Percentiles rank a stretch among this genome's conserved stretches.
These are phyloP conservation scores for Chaetops frenatus DNA, from an alignment of 2,113 vertebrate genomes.

Conservation along the genomic window DNA sequence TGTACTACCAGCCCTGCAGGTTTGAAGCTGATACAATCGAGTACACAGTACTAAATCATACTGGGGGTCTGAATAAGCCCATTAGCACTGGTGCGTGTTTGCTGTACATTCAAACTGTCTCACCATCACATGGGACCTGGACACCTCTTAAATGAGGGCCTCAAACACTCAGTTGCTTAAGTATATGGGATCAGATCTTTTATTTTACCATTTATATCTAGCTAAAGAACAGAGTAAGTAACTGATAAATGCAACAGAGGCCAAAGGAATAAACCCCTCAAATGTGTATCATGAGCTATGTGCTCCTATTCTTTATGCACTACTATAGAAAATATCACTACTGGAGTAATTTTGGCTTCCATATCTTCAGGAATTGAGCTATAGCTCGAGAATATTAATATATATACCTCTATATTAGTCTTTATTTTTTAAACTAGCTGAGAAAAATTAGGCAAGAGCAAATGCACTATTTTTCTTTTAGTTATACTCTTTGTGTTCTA, in stretches of 20 bases:
- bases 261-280: background rate
- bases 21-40: background rate
- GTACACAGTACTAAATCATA: background rate
- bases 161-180: background rate
- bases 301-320: background rate
- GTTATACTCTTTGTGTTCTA: background rate
- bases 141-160: background rate
- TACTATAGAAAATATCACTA: background rate
- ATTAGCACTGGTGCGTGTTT: background rate
- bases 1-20: background rate
- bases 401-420: background rate
- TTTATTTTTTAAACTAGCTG: background rate
- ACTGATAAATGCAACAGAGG: background rate
- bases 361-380: background rate
- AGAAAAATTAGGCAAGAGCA: background rate
- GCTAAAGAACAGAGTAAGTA: background rate
- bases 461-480: background rate
- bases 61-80: background rate
- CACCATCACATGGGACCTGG: rapidly evolving
- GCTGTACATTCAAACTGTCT: background rate
- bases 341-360: background rate
- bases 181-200: background rate
- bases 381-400: background rate
- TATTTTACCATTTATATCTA: background rate
- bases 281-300: background rate